These are phyloP conservation scores for Epirrhoe tristata DNA, from an alignment of 2,888 invertebrate species.

Conservation along the genomic window DNA sequence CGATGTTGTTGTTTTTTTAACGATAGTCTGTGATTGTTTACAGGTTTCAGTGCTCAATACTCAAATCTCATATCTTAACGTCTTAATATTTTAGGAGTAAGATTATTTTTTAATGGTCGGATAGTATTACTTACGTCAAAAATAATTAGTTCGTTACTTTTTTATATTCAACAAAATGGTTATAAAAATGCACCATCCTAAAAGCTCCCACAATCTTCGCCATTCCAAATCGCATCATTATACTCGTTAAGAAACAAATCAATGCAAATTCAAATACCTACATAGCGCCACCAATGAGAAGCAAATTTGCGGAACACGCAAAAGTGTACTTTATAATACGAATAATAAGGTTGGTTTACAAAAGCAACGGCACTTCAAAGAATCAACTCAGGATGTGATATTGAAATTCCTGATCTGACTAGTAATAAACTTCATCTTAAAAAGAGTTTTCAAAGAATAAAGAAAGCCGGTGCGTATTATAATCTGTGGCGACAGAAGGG, in stretches of 20 bases:
- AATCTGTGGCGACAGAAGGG: constrained; percentile 43
- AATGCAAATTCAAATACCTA: constrained; percentile 32
- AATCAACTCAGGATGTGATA: constrained; percentile 79
- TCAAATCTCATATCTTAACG: too few relatives aligned
- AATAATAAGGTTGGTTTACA: constrained; percentile 28
- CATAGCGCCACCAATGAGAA: constrained; percentile 18
- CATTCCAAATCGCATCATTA: constrained; percentile 15
- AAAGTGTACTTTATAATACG: constrained; percentile 22
- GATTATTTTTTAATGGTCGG: not conserved
- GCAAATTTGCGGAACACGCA: constrained; percentile 7
- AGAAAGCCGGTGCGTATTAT: constrained; percentile 41
- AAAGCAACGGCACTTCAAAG: constrained; percentile 73
- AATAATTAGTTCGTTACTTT: not conserved
- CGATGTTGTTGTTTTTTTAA: not conserved
- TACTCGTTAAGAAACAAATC: constrained; percentile 28
- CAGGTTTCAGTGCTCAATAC: not conserved
- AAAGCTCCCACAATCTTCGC: constrained; percentile 2
- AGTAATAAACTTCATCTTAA: constrained; percentile 78
- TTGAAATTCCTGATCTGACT: constrained; percentile 84
- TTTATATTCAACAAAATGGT: not conserved
- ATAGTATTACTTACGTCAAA: not conserved
- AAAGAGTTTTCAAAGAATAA: constrained; percentile 46
- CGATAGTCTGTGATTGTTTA: not conserved
- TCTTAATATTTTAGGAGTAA: not conserved
- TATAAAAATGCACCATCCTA: constrained; percentile 6